Evolutionary conservation across 2,888 invertebrate genomes (phyloP), one percentile per base, ranked within the genome.

Genomic region (Eurois occulta): DNA sequence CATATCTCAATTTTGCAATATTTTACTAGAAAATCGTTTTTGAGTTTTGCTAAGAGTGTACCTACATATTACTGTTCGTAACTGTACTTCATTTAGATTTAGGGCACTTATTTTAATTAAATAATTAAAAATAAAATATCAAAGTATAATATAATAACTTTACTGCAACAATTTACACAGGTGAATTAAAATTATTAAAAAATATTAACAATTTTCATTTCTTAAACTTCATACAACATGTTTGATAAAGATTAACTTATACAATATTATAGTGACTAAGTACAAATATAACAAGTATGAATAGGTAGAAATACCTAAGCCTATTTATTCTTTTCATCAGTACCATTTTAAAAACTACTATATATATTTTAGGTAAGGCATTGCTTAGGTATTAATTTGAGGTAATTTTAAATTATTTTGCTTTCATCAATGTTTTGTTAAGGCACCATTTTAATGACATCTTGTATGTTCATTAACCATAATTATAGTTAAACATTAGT

Each of bases 101-200:
- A 78, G n/a, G 32, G n/a, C 58, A 46, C 58, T 18, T 35, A 60
- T 43, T 75, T 46, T 35, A 72, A 46, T 67, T 86, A 85, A 75
- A 76, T 77, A 72, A 67, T 70, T 72, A 75, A 52, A 82, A 83
- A 81, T 66, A 75, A 79, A 75, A 75, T 81, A 80, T 84, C 46
- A 74, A 78, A 76, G 48, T 85, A 80, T 75, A 35, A 68, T 38
- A 81, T 75, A 43, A 68, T 41, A 83, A 80, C 71, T 83, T 83
- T 86, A 84, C 74, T 87, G 64, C 24, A 70, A 79, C 72, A 77
- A 78, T 78, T 83, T 77, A 80, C 66, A 87, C 55, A 11, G 46
- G 74, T 74, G 67, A 82, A 86, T 72, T 75, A 86, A 83, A 83
- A 68, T 71, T 76, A 80, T 72, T 66, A 65, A 62, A 78, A 55